These are phyloP conservation scores for Drosophila parthenogenetica DNA, from an alignment of 2,888 invertebrate species.

Conservation along the genomic window DNA sequence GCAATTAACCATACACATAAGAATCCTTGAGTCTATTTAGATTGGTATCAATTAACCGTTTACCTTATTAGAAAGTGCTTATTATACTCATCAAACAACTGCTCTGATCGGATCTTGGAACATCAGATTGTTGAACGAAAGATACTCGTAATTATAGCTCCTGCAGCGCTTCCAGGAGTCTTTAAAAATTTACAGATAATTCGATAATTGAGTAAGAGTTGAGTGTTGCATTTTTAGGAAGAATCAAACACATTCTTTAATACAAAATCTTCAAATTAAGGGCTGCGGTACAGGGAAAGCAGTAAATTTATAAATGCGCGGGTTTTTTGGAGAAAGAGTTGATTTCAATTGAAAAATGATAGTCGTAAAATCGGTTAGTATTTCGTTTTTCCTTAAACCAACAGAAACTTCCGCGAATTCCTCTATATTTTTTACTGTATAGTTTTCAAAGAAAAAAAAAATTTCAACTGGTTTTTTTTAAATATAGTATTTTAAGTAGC, in stretches of 20 bases:
- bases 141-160: constrained; percentile 19
- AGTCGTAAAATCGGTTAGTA: not conserved
- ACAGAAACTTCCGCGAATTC: not conserved
- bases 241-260: not conserved
- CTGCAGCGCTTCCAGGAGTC: constrained; percentile 12
- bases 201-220: not conserved
- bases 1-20: constrained; percentile 18
- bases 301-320: not conserved
- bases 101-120: not conserved
- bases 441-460: not conserved
- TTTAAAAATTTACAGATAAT: constrained; percentile 7
- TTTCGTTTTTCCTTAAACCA: not conserved
- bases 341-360: not conserved
- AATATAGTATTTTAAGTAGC: too few species aligned
- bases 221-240: not conserved
- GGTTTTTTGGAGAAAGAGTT: not conserved
- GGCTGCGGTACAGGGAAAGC: not conserved
- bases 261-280: not conserved
- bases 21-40: constrained; percentile 45
- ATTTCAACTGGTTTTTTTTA: not conserved
- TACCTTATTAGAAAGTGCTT: constrained; percentile 50
- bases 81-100: constrained; percentile 18
- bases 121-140: constrained; percentile 16
- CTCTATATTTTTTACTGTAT: not conserved
- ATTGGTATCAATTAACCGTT: constrained; percentile 63